These are phyloP conservation scores for rabbit (Oryctolagus cuniculus) DNA, from an alignment of 2,113 vertebrate genomes.

Conservation along the genomic window mOryCun1.1 NC_091439.1:27831501-27832000, in stretches of 20 bases:
- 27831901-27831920: conserved; percentile 15
- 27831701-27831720: background rate
- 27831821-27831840: background rate
- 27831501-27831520: background rate
- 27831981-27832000: background rate
- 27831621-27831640: background rate
- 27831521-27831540: background rate
- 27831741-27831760: background rate
- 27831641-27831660: background rate
- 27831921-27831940: conserved; percentile 34
- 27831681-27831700: background rate
- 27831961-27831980: too few relatives aligned
- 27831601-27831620: background rate
- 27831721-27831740: background rate
- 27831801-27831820: background rate
- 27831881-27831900: conserved; percentile 2
- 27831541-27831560: background rate
- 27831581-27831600: background rate
- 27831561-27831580: background rate
- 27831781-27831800: background rate
- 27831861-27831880: background rate
- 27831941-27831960: conserved; percentile 12
- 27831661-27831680: background rate
- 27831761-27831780: background rate
- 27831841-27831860: background rate